These are phyloP conservation scores for Cygnus buccinator DNA, from an alignment of 2,113 vertebrate genomes.

Conservation along the genomic window DNA sequence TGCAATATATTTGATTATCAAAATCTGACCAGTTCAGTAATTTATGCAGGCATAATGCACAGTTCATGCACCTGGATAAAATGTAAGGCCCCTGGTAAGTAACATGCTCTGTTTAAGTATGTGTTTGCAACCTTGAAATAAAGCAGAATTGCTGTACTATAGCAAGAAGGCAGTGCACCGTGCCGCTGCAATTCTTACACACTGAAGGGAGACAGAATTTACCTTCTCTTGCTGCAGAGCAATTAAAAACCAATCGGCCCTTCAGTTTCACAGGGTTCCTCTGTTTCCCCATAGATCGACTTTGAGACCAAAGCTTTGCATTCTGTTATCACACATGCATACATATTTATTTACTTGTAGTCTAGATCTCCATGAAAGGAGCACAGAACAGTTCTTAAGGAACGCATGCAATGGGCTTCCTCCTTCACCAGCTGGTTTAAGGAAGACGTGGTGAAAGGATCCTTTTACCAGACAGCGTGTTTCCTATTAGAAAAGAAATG, in stretches of 20 bases:
- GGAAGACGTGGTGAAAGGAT: background rate
- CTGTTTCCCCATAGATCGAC: background rate
- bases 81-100: background rate
- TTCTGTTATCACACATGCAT: background rate
- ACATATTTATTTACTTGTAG: background rate
- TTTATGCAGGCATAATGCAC: background rate
- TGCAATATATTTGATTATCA: background rate
- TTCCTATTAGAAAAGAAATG: background rate
- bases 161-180: background rate
- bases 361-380: background rate
- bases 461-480: background rate
- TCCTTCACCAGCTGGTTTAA: background rate
- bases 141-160: background rate
- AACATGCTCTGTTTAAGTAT: accelerated
- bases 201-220: background rate
- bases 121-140: background rate
- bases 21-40: background rate
- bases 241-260: background rate
- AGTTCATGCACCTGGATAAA: accelerated
- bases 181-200: background rate
- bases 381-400: background rate
- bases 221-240: background rate
- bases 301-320: background rate
- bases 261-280: background rate
- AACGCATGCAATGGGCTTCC: accelerated